phyloP scores from a whole-genome alignment of 2,797 vertebrate species.

The Acrossocheilus fasciatus region DNA sequence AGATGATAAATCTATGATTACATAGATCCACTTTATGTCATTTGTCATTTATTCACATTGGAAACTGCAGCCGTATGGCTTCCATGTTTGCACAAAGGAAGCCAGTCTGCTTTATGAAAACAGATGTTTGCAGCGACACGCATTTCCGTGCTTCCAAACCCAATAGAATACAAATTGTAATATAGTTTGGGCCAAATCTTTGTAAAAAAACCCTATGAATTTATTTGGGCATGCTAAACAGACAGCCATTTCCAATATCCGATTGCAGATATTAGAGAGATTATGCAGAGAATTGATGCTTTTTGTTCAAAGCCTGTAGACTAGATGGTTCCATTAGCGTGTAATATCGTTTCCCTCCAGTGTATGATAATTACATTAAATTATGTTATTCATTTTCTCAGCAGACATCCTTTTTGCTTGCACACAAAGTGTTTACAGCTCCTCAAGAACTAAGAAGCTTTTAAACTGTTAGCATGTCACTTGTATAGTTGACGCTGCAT shows the following conservation, averaged over 20 bases:
- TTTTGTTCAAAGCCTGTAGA: conserved; percentile 58
- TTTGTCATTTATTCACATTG: conserved; percentile 10
- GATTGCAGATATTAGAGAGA: conserved; percentile 31
- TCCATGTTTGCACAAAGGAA: conserved; percentile 20
- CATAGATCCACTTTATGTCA: conserved; percentile 25
- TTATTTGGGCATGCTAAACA: conserved; percentile 32
- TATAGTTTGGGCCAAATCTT: conserved; percentile 29
- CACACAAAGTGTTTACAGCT: conserved; percentile 51
- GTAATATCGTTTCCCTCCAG: conserved; percentile 52
- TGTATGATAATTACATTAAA: conserved; percentile 65
- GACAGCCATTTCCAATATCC: conserved; percentile 25
- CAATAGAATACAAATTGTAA: conserved; percentile 18
- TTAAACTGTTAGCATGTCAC: conserved; percentile 55
- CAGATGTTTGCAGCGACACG: neutral
- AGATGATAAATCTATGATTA: conserved; percentile 39
- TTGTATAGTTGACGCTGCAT: conserved; percentile 19
- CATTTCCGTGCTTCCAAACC: conserved; percentile 25
- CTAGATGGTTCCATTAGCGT: conserved; percentile 56
- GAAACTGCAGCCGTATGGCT: conserved; percentile 6
- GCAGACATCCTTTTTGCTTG: conserved; percentile 40
- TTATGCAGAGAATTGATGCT: conserved; percentile 46
- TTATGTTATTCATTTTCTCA: conserved; percentile 51
- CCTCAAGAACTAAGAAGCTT: conserved; percentile 43
- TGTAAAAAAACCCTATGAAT: neutral
- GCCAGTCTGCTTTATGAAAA: neutral